Evolutionary conservation across 2,888 invertebrate species (phyloP), one percentile per base, ranked within the genome.

Genomic region (Sabatieria punctata): DNA sequence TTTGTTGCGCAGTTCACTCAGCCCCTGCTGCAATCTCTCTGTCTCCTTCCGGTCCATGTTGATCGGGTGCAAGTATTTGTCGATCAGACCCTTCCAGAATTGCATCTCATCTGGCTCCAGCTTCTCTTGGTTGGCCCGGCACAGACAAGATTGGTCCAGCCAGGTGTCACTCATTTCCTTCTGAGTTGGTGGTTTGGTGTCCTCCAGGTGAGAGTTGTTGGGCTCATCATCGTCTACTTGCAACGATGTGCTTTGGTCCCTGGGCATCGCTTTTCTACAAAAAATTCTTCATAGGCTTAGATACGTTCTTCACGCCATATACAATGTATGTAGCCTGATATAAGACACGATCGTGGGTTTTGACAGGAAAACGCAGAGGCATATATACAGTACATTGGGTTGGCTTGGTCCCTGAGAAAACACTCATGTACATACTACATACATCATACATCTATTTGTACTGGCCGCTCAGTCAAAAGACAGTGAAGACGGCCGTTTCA

Each of bases 41-140:
- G 53, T 53, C 18, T 59, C 57, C 44, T 58, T 58, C 4, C 85
- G 82, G 68, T 93, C 83, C 59, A 85, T 82, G 63, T 85, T 84
- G 58, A 93, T 82, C 2, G 95, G 95, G 64, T 79, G 82, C 46
- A 95, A 74, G 73, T 97, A 91, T 71, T 88, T 85, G 50, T 82
- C 84, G 54, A 97, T 78, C 46, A 97, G 71, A 58, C 91, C 89
- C 65, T 79, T 82, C 93, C 93, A 97, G 70, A 97, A 97, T 46
- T 74, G 73, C 71, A 97, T 95, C 51, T 80, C 75, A 53, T 82
- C 80, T 18, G 77, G 78, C 23, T 64, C 62, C 47, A 97, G 71
- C 61, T 80, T 82, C 61, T 86, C 85, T 19, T 88, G 80, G 68
- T 85, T 85, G 41, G 91, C 91, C 65, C 85, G 82, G 57, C 81